Conservation (phyloP, 2,113 vertebrate genomes). For the Rhipidura dahli region DNA sequence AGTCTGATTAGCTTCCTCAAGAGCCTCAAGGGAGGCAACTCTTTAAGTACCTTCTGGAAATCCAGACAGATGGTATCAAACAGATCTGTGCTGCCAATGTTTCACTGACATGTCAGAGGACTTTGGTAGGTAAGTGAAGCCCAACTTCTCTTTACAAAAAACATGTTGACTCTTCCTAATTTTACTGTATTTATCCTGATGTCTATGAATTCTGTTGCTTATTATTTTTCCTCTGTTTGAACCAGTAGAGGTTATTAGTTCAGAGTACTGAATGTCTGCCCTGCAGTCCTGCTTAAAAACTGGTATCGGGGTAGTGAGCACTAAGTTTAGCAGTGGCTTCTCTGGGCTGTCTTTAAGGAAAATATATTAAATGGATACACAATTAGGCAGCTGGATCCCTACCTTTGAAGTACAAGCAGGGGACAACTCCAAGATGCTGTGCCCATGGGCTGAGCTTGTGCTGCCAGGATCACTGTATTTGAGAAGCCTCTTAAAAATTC, state of each 20-base stretch:
- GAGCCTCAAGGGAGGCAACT: not conserved
- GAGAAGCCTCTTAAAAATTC: not conserved
- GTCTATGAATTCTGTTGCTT: not conserved
- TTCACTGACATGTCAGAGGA: not conserved
- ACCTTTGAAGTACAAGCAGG: not conserved
- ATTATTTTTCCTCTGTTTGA: not conserved
- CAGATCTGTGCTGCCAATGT: not conserved
- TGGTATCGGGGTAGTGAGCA: not conserved
- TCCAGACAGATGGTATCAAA: constrained; percentile 7
- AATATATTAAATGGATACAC: not conserved
- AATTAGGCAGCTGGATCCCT: not conserved
- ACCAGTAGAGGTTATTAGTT: not conserved
- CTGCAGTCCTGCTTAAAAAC: not conserved
- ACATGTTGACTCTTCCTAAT: not conserved
- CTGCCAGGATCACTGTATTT: not conserved
- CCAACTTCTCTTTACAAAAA: not conserved
- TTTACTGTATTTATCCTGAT: not conserved
- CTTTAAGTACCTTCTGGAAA: not conserved
- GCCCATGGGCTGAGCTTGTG: not conserved
- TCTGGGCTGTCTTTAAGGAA: not conserved
- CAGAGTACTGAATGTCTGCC: not conserved
- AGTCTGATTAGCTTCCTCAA: not conserved
- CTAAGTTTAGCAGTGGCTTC: not conserved
- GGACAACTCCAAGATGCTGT: not conserved
- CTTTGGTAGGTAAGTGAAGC: not conserved